Conservation (phyloP, 2,113 vertebrate species). For the Ochotona princeps region DNA sequence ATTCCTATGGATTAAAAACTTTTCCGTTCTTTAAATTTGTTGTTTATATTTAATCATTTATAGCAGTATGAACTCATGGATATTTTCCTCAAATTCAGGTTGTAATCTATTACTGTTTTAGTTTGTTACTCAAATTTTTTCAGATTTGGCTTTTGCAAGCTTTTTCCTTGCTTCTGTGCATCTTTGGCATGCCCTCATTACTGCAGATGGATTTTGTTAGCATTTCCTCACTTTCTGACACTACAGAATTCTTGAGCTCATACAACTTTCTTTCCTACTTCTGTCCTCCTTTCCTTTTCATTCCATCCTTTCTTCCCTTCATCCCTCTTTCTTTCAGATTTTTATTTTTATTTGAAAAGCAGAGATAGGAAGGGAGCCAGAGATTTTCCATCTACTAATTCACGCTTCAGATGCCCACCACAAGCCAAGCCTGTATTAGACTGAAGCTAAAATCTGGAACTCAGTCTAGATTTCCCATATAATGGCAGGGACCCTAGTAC, state of each 20-base stretch:
- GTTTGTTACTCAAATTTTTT: neutral
- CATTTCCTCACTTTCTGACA: neutral
- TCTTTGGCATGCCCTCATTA: neutral
- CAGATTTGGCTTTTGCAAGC: neutral
- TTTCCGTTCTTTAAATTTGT: neutral
- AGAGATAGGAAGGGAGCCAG: no score
- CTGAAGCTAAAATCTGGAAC: no score
- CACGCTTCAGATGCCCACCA: no score
- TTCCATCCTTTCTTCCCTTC: no score
- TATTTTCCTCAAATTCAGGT: constrained; percentile 3
- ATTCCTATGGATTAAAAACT: neutral
- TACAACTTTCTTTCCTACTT: neutral
- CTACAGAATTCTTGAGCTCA: neutral
- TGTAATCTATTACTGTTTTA: neutral
- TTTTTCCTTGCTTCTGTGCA: neutral
- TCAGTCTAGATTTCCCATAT: no score
- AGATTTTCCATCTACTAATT: no score
- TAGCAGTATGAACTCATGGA: neutral
- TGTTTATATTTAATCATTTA: neutral
- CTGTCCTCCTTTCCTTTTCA: no score
- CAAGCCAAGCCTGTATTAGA: no score
- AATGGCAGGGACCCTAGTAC: no score
- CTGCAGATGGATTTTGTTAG: neutral
- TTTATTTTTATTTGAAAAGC: no score
- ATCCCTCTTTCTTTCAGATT: no score